Evolutionary conservation across 2,797 vertebrate species (phyloP).

Genomic region (Sebastes hubbsi): DNA sequence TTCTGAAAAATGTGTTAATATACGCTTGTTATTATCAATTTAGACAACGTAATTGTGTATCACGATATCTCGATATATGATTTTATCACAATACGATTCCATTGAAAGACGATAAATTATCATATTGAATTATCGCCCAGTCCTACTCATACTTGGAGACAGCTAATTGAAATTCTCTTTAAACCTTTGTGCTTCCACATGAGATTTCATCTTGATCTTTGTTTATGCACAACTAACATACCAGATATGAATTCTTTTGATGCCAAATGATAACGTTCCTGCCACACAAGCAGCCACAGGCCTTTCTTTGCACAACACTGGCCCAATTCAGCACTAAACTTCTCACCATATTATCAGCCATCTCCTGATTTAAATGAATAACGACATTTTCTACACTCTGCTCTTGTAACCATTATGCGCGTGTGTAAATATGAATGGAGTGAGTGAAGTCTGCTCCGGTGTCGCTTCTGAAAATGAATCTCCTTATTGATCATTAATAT

Average conservation of each 20-base stretch:
- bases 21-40: too few species aligned
- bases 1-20: too few species aligned
- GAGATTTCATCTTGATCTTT: not conserved
- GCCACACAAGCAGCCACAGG: conserved; percentile 30
- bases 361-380: conserved; percentile 53
- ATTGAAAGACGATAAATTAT: too few species aligned
- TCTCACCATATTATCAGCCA: conserved; percentile 60
- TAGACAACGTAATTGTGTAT: too few species aligned
- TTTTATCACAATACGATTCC: too few species aligned
- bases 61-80: too few species aligned
- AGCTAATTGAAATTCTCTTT: not conserved
- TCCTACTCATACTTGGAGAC: not conserved
- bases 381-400: conserved; percentile 48
- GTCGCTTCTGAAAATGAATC: conserved; percentile 17
- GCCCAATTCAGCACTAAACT: conserved; percentile 55
- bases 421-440: conserved; percentile 16
- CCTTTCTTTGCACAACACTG: conserved; percentile 43
- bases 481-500: conserved; percentile 26
- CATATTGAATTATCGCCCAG: too few species aligned
- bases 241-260: not conserved
- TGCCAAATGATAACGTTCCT: conserved; percentile 16
- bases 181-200: not conserved
- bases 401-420: conserved; percentile 55
- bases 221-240: not conserved
- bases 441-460: conserved; percentile 16